Percentiles rank a stretch among this genome's conserved stretches.
phyloP scores from a whole-genome alignment of 2,113 vertebrate species.

The Meles meles region DNA sequence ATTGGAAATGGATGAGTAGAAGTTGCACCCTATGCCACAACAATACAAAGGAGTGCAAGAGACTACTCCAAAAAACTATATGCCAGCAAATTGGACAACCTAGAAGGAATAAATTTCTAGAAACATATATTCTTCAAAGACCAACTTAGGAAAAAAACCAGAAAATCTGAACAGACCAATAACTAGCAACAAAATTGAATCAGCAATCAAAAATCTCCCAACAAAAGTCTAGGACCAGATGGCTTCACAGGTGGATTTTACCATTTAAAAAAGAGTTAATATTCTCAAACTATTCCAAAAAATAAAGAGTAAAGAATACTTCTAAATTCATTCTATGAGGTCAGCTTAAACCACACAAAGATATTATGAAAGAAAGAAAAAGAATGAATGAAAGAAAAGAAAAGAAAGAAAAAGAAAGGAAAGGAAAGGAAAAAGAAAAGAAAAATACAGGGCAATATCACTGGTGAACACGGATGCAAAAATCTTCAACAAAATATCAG shows the following conservation, averaged over 20 bases:
- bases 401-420: too few relatives aligned
- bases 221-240: background rate
- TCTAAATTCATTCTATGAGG: background rate
- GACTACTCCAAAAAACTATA: background rate
- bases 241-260: background rate
- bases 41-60: background rate
- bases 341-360: background rate
- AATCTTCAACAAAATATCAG: background rate
- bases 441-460: background rate
- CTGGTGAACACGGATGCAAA: background rate
- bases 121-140: background rate
- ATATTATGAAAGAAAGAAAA: too few relatives aligned
- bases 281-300: background rate
- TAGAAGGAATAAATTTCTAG: background rate
- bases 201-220: background rate
- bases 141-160: background rate
- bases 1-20: background rate
- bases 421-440: background rate
- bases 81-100: background rate
- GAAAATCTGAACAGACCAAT: background rate
- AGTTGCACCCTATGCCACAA: background rate
- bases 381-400: too few relatives aligned
- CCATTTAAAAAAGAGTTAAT: background rate
- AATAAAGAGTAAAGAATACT: background rate
- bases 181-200: background rate